Percentiles rank a stretch among this genome's conserved stretches.
These are phyloP conservation scores for Plusia festucae DNA, from an alignment of 2,888 invertebrate genomes.

Conservation along the genomic window DNA sequence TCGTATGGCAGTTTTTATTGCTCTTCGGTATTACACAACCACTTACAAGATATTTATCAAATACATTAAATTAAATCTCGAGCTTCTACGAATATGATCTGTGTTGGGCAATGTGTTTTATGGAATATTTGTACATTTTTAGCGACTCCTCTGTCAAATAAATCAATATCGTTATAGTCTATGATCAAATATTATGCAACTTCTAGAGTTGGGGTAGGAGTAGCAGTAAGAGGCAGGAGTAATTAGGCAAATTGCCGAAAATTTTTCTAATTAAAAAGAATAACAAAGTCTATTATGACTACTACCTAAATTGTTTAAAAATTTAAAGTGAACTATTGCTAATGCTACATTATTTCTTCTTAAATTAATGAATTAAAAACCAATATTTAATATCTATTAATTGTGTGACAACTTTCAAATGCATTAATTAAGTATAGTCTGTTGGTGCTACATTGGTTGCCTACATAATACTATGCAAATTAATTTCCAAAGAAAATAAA, in stretches of 20 bases:
- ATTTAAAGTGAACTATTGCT: conserved; percentile 33
- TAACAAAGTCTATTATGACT: no score
- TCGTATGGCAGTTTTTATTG: conserved; percentile 46
- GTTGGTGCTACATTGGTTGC: background rate
- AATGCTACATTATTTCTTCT: conserved; percentile 11
- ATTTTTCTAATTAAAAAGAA: no score
- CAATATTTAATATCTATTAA: background rate
- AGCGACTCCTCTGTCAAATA: conserved; percentile 19
- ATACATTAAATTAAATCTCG: conserved; percentile 40
- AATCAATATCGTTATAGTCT: background rate
- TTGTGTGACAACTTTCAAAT: background rate
- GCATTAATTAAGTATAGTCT: background rate
- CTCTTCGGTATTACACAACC: conserved; percentile 34
- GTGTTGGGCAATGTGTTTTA: conserved; percentile 44
- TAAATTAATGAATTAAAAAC: background rate
- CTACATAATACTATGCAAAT: background rate
- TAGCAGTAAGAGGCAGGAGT: no score
- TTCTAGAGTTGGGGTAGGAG: background rate
- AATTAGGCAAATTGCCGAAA: no score
- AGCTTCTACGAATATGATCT: conserved; percentile 32
- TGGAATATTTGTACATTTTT: conserved; percentile 30
- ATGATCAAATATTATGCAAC: background rate
- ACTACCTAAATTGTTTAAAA: conserved; percentile 10
- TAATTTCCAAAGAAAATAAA: background rate
- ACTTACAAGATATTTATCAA: conserved; percentile 40